These are phyloP conservation scores for Epinotia bilunana DNA, from an alignment of 2,888 invertebrate species.

Conservation along the genomic window DNA sequence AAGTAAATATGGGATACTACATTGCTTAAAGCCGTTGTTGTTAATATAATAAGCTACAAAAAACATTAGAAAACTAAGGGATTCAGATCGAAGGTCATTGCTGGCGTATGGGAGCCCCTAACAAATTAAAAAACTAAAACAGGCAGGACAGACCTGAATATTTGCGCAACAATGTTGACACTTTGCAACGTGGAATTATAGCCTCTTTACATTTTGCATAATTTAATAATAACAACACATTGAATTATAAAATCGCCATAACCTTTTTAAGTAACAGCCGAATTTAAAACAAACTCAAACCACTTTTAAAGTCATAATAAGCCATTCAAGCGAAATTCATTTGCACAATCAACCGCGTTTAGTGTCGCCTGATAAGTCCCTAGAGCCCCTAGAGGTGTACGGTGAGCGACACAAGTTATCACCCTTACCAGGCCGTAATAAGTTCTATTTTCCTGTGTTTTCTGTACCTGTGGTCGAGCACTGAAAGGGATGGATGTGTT, in stretches of 20 bases:
- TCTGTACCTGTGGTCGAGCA: slow-evolving; percentile 11
- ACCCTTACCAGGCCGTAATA: slow-evolving; percentile 12
- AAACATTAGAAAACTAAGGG: too few relatives aligned
- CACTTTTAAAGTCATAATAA: slow-evolving; percentile 23
- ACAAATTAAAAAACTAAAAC: too few relatives aligned
- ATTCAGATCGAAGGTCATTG: too few relatives aligned
- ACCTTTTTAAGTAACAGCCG: slow-evolving; percentile 9
- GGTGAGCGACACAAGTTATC: slow-evolving; percentile 9
- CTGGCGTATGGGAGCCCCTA: too few relatives aligned
- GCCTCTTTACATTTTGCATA: background rate
- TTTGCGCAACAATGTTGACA: background rate
- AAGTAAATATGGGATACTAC: too few relatives aligned
- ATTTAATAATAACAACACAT: background rate
- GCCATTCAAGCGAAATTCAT: slow-evolving; percentile 34
- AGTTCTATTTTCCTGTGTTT: background rate
- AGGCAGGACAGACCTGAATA: background rate
- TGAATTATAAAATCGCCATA: background rate
- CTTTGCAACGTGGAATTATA: background rate
- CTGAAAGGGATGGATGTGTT: slow-evolving; percentile 57
- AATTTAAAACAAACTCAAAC: slow-evolving; percentile 7
- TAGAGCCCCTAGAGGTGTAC: slow-evolving; percentile 21
- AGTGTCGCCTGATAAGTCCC: slow-evolving; percentile 34
- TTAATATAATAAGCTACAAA: too few relatives aligned
- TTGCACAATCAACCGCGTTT: slow-evolving; percentile 32
- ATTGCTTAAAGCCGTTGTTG: too few relatives aligned